Conservation (phyloP, 2,888 invertebrate genomes). For the Alviniconcha strummeri region DNA sequence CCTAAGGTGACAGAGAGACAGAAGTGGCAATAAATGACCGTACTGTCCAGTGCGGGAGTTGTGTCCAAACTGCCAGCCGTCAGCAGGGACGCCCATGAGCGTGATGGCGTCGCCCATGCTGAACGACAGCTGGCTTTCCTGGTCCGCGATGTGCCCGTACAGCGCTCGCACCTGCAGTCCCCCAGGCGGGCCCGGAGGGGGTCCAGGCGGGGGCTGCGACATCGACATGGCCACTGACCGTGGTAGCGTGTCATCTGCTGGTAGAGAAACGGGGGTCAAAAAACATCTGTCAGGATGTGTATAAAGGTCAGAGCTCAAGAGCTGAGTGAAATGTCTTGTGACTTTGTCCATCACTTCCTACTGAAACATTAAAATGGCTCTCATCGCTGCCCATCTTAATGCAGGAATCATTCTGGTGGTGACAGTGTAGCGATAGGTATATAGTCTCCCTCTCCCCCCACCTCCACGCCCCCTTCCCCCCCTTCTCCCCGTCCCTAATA, state of each 20-base stretch:
- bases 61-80: slow-evolving; percentile 98
- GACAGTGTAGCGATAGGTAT: no score
- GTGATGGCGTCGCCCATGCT: slow-evolving; percentile 92
- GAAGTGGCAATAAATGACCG: background rate
- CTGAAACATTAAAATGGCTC: no score
- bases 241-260: slow-evolving; percentile 23
- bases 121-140: slow-evolving; percentile 94
- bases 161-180: slow-evolving; percentile 87
- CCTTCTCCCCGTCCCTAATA: no score
- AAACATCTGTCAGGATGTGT: no score
- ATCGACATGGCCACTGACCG: slow-evolving; percentile 36
- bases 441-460: no score
- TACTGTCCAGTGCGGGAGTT: slow-evolving; percentile 88
- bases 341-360: no score
- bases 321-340: no score
- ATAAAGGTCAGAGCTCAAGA: no score
- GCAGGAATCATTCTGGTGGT: no score
- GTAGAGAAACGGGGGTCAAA: no score
- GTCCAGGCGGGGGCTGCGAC: slow-evolving; percentile 72
- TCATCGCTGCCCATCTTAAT: no score
- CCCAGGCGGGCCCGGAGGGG: slow-evolving; percentile 67
- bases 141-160: slow-evolving; percentile 90
- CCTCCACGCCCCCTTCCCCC: no score
- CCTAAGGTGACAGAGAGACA: background rate
- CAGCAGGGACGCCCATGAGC: slow-evolving; percentile 90